Percentiles rank a stretch among this genome's conserved stretches.
Evolutionary conservation across 2,113 vertebrate genomes (phyloP).

Genomic region (Clupea harengus): DNA sequence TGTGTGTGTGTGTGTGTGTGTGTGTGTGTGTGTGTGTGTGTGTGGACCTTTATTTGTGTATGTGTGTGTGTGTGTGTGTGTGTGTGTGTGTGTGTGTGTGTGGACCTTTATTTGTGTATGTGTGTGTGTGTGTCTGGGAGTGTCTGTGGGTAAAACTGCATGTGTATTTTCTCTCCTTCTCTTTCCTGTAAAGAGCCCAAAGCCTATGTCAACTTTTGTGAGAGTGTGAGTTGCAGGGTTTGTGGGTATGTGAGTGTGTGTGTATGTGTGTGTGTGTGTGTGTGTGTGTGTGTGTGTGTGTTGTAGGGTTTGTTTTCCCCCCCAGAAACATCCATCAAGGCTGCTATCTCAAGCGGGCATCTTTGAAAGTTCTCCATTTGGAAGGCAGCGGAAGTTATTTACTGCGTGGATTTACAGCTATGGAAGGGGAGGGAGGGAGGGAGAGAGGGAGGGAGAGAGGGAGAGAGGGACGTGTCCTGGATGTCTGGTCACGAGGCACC

Average conservation of each 20-base stretch:
- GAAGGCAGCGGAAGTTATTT: constrained; percentile 10
- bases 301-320: not conserved
- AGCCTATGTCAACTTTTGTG: not conserved
- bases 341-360: not conserved
- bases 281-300: too few species aligned
- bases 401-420: constrained; percentile 10
- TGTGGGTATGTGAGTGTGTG: too few species aligned
- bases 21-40: too few species aligned
- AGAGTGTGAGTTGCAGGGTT: not conserved
- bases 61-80: not conserved
- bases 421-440: not conserved
- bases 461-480: not conserved
- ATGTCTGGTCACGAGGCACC: not conserved
- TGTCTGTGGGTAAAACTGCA: not conserved
- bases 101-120: not conserved
- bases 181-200: not conserved
- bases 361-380: not conserved
- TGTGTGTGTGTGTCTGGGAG: not conserved
- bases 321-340: not conserved
- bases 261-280: too few species aligned
- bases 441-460: not conserved
- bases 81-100: not conserved
- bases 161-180: not conserved
- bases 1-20: too few species aligned
- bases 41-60: too few species aligned